Conservation (phyloP, 2,888 invertebrate genomes). For the Nomada lathburiana region DNA sequence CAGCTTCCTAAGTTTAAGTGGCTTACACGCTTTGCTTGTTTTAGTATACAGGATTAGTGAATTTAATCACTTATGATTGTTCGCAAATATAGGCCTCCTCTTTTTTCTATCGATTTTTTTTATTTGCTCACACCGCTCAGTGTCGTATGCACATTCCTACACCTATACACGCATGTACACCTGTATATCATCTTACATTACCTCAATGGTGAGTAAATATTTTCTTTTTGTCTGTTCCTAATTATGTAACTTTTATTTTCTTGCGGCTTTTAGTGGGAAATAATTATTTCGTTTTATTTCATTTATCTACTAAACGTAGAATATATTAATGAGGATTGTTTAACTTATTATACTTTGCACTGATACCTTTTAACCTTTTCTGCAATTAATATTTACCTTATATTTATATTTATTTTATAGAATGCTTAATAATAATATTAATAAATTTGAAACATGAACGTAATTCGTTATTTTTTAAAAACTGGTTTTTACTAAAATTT, state of each 20-base stretch:
- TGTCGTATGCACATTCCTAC: conserved; percentile 68
- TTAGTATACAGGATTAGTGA: conserved; percentile 21
- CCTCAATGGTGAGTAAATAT: conserved; percentile 77
- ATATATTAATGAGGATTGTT: no score
- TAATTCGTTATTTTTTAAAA: no score
- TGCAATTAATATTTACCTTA: neutral
- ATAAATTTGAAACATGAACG: neutral
- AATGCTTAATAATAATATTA: no score
- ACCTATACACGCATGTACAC: conserved; percentile 72
- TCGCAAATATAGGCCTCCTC: neutral
- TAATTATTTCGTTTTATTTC: neutral
- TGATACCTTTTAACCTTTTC: no score
- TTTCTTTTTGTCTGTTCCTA: conserved; percentile 9
- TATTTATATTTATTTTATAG: neutral
- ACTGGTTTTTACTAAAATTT: no score
- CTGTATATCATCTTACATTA: conserved; percentile 69
- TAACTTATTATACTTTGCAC: neutral
- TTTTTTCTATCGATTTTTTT: conserved; percentile 37
- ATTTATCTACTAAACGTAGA: neutral
- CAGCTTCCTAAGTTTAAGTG: conserved; percentile 14
- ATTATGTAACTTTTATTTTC: conserved; percentile 1
- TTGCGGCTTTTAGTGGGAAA: neutral
- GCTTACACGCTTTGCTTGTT: conserved; percentile 33
- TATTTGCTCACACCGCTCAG: conserved; percentile 56
- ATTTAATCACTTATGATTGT: conserved; percentile 6